These are phyloP conservation scores for Drosophila koepferae DNA, from an alignment of 2,888 invertebrate genomes.

Conservation along the genomic window DNA sequence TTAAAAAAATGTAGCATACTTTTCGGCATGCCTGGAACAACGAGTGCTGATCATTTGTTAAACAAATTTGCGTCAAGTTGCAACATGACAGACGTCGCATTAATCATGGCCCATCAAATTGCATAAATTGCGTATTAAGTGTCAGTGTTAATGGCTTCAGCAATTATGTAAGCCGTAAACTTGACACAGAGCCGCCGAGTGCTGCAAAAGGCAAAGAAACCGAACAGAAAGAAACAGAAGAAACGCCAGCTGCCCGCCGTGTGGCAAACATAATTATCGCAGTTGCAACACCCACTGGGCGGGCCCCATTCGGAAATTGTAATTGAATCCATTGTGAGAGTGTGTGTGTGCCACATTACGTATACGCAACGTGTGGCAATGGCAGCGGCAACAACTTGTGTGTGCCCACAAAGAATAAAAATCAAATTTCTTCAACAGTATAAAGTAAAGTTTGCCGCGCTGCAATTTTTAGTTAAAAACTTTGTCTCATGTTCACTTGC, in stretches of 20 bases:
- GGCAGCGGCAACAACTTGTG: constrained; percentile 11
- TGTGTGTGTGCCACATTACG: constrained; percentile 52
- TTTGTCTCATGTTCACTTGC: constrained; percentile 68
- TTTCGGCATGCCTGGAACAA: constrained; percentile 15
- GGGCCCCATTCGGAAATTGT: constrained; percentile 43
- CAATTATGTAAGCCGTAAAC: constrained; percentile 57
- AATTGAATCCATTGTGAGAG: constrained; percentile 66
- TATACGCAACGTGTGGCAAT: constrained; percentile 59
- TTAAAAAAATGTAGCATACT: constrained; percentile 30
- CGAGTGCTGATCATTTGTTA: constrained; percentile 53
- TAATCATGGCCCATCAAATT: constrained; percentile 72
- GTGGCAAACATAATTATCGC: constrained; percentile 31
- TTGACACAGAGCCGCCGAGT: constrained; percentile 11
- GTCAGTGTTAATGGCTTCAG: constrained; percentile 54
- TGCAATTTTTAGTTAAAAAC: constrained; percentile 76
- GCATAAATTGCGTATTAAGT: constrained; percentile 63
- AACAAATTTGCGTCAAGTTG: constrained; percentile 66
- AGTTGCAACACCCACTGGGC: constrained; percentile 19
- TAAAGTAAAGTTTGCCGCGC: constrained; percentile 50
- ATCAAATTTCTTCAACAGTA: constrained; percentile 61
- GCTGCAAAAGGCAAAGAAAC: neutral
- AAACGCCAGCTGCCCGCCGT: constrained; percentile 2
- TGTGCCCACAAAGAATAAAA: constrained; percentile 58
- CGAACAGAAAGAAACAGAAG: constrained; percentile 1
- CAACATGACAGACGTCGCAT: constrained; percentile 57